Conservation (phyloP, 2,113 vertebrate genomes). For the Cyprinodon variegatus region DNA sequence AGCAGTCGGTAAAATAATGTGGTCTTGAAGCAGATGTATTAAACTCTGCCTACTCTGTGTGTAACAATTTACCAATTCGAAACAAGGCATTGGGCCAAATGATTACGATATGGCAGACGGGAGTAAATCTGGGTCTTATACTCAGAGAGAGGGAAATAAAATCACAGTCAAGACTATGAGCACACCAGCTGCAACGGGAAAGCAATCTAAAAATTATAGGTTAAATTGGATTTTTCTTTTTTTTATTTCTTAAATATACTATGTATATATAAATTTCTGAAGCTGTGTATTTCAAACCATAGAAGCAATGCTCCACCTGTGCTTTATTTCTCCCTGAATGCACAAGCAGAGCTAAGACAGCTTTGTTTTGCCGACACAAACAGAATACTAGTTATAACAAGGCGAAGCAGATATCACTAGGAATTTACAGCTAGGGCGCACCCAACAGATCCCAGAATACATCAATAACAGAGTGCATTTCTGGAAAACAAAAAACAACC, state of each 20-base stretch:
- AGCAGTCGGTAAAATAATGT: constrained; percentile 64
- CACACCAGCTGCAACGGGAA: constrained; percentile 45
- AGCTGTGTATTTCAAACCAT: constrained; percentile 42
- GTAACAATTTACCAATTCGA: constrained; percentile 62
- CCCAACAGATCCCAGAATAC: constrained; percentile 7
- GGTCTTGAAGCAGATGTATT: constrained; percentile 65
- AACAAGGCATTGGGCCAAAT: constrained; percentile 68
- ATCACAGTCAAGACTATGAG: constrained; percentile 20
- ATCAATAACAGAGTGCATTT: constrained; percentile 3
- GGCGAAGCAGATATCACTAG: constrained; percentile 15
- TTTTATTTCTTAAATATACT: constrained; percentile 1
- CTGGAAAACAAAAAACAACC: constrained; percentile 1
- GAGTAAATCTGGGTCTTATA: constrained; percentile 35
- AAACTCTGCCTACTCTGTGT: constrained; percentile 36
- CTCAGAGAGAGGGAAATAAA: constrained; percentile 45
- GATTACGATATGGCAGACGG: constrained; percentile 61
- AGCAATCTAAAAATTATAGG: constrained; percentile 46
- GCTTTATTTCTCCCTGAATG: constrained; percentile 32
- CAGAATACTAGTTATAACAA: constrained; percentile 17
- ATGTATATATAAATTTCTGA: constrained; percentile 47
- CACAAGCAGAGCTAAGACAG: constrained; percentile 20
- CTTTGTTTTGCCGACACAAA: constrained; percentile 34
- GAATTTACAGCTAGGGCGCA: constrained; percentile 19
- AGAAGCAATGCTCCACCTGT: constrained; percentile 42
- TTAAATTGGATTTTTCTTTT: constrained; percentile 47